Percentiles rank a stretch among this genome's conserved stretches.
Evolutionary conservation across 2,888 invertebrate species (phyloP).

Genomic region (Acrobasis repandana): DNA sequence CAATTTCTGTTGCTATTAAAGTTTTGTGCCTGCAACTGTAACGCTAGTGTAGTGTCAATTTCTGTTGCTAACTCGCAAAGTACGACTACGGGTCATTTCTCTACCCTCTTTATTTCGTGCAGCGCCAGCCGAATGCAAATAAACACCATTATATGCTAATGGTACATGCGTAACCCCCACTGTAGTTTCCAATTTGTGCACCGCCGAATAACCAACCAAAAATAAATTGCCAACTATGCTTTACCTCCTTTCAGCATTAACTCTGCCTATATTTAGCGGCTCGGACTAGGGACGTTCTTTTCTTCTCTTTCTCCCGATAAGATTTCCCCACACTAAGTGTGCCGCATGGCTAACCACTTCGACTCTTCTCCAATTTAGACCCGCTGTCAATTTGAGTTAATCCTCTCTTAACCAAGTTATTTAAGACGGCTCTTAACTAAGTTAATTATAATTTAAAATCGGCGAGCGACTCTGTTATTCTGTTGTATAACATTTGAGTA

Average conservation of each 20-base stretch:
- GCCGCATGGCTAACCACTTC: too few relatives aligned
- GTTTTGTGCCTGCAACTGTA: too few relatives aligned
- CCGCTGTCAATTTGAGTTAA: too few relatives aligned
- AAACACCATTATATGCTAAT: slow-evolving; percentile 78
- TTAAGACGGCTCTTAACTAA: background rate
- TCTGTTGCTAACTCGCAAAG: too few relatives aligned
- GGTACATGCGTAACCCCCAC: slow-evolving; percentile 69
- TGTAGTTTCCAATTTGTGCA: slow-evolving; percentile 58
- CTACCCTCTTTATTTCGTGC: background rate
- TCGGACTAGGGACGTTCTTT: too few relatives aligned
- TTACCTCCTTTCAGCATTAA: slow-evolving; percentile 38
- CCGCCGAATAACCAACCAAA: slow-evolving; percentile 54
- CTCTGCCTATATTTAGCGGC: background rate
- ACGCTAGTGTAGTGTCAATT: too few relatives aligned
- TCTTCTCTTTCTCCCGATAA: too few relatives aligned
- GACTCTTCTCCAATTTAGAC: too few relatives aligned
- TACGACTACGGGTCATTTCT: background rate
- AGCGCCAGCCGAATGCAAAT: slow-evolving; percentile 69
- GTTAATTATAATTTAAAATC: slow-evolving; percentile 12
- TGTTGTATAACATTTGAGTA: background rate
- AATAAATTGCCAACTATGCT: slow-evolving; percentile 51
- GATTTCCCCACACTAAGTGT: too few relatives aligned
- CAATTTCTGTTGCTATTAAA: too few relatives aligned
- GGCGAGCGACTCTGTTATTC: background rate
- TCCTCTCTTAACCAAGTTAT: too few relatives aligned